Evolutionary conservation across 2,888 invertebrate genomes (phyloP), one percentile per base, ranked within the genome.

Genomic region (Eupeodes latifasciatus): DNA sequence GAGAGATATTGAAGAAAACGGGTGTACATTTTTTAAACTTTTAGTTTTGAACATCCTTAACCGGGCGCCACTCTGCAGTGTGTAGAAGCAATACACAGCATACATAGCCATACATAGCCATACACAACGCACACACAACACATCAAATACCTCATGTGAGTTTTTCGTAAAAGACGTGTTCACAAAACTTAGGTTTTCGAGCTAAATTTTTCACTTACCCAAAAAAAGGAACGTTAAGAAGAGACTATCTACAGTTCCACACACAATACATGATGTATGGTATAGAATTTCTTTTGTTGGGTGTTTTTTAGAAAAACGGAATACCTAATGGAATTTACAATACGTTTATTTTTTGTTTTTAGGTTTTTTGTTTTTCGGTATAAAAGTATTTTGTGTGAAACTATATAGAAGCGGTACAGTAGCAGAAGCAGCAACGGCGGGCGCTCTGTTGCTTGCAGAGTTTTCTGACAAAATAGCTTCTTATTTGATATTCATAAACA

Each of bases 361-460:
- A 9, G 40, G 9, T 51, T 11, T 40, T 40, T 40, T 40, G 0
- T 40, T 40, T 40, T 40, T 40, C 6, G 40, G 9, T 51, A 84
- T 64, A 84, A 74, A 78, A 74, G 27, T 83, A 51, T 72, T 55
- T 77, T 64, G 64, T 67, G 49, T 27, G 14, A 40, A 64, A 40
- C 12, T 49, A n/a, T 27, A 27, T 27, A 27, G 27, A 27, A 3
- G 27, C 27, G 27, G 27, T 27, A 27, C 27, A 27, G 27, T 27
- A 27, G 27, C 27, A 27, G 27, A 0, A 27, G 27, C 27, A 27
- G 27, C 27, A 27, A 3, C 27, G 2, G 27, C 16, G 27, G 55
- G n/a, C 7, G n/a, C 12, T 55, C 47, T 7, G 11, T 44, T 71
- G 36, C 5, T 47, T 51, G 12, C 0, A 36, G 55, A 27, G 27